Evolutionary conservation across 2,888 invertebrate species (phyloP), one percentile per base, ranked within the genome.

Genomic region (Lordiphosa fenestrarum): DNA sequence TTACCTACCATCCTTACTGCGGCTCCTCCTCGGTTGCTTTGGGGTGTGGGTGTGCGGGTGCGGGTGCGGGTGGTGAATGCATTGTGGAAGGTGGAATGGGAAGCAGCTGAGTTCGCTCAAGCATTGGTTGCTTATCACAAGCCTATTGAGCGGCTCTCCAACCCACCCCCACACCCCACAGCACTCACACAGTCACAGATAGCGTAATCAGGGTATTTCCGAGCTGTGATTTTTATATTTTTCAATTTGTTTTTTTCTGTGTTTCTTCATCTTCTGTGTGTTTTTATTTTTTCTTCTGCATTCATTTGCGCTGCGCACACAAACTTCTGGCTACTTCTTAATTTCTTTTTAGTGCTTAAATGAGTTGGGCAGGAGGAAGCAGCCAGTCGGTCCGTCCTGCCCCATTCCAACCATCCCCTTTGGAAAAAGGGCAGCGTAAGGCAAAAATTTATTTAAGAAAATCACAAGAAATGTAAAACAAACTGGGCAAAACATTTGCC

Each of bases 191-290:
- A 68, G 68, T 71, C 53, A 80, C 70, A 81, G 85, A 86, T 83
- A 86, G 84, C 77, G 84, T 84, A 84, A 84, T 84, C 86, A 84
- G 86, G 81, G 85, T 84, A 85, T 83, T 84, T 84, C 84, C 85
- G 84, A 84, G 85, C 72, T 72, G 84, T 81, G 86, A 86, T 86
- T 86, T 83, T 75, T 85, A 75, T 86, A 82, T 75, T 75, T 80
- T 85, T 70, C 76, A 85, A 83, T 83, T 83, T 80, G 71, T 76
- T 71, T 69, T 53, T 59, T 61, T 15, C 15, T 61, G 55, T 54
- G 55, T 38, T 50, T 57, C 15, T 48, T 40, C 41, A 40, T 37
- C 48, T 62, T 67, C 48, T 15, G 15, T 48, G 33, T 51, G 40
- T 46, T 52, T 66, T 50, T 66, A 66, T 55, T 67, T 66, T 56